Evolutionary conservation across 2,888 invertebrate species (phyloP), one percentile per base, ranked within the genome.

Genomic region (Camponotus fellah): DNA sequence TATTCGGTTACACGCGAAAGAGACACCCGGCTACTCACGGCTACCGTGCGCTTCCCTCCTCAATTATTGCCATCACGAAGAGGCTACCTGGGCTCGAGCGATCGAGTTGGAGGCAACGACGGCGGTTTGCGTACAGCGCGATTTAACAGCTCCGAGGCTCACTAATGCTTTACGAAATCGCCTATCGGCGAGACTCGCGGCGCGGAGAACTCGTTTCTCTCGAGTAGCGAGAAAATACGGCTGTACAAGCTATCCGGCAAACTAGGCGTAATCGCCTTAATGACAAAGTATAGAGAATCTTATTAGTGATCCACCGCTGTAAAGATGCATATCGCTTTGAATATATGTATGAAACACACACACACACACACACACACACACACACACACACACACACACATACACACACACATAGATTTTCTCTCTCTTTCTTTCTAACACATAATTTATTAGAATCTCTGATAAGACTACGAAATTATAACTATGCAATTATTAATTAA

Each of bases 1-100:
- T 85, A 92, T 89, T 92, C 88, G 91, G 92, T 93, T 92, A 92
- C 94, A 93, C 92, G 93, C 92, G 91, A 92, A 91, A 89, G 88
- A 88, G 89, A 92, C 88, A 89, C 90, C 81, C 85, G 81, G 87
- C 91, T 56, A 80, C 77, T 69, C 37, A 5, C 46, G 83, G 91
- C 90, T 90, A 88, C 88, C 89, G 89, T 83, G 85, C 88, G 84
- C 82, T 87, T 82, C 83, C 79, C 87, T 88, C 83, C 87, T 90
- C 91, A 89, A 90, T 90, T 91, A 91, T 92, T 92, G 91, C 88
- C 91, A 89, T 91, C 89, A 88, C 89, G 77, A 43, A 34, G 43
- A 43, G 12, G 64, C 80, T 82, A 86, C 82, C 75, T 75, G 86
- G 77, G 69, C 79, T 85, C 74, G 85, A 82, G 64, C 85, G 81